A percentile compares a stretch with the other conserved stretches of the same genome.
Conservation (phyloP, 1,140 invertebrate genomes). For the Cryptotermes secundus region DNA sequence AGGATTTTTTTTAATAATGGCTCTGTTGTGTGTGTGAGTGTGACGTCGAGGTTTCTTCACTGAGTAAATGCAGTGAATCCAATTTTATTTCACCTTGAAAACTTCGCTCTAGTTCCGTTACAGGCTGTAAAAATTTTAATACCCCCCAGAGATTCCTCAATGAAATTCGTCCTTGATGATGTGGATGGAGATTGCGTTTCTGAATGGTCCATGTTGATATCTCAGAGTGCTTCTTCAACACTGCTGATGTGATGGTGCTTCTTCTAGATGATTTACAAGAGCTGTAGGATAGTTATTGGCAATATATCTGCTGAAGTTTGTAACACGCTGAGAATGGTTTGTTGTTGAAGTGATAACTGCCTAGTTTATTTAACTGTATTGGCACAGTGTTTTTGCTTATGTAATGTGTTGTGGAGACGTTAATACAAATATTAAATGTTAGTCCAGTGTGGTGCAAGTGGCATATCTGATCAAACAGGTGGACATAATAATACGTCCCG, state of each 20-base stretch:
- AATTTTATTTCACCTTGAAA: not conserved
- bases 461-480: not conserved
- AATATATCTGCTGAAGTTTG: not conserved
- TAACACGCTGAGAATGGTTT: not conserved
- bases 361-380: not conserved
- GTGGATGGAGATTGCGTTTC: not conserved
- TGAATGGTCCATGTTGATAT: not conserved
- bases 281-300: not conserved
- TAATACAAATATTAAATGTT: not conserved
- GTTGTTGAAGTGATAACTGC: not conserved
- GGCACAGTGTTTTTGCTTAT: not conserved
- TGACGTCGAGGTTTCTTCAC: not conserved
- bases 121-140: not conserved
- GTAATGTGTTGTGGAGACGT: not conserved
- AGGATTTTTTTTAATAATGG: not conserved
- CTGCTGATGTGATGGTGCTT: not conserved
- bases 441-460: not conserved
- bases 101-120: not conserved
- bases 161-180: conserved; percentile 15
- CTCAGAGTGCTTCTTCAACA: not conserved
- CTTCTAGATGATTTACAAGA: not conserved
- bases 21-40: not conserved
- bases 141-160: not conserved
- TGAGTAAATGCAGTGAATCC: not conserved
- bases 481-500: not conserved